phyloP scores from a whole-genome alignment of 1,140 invertebrate species.

The Chrysoperla carnea region DNA sequence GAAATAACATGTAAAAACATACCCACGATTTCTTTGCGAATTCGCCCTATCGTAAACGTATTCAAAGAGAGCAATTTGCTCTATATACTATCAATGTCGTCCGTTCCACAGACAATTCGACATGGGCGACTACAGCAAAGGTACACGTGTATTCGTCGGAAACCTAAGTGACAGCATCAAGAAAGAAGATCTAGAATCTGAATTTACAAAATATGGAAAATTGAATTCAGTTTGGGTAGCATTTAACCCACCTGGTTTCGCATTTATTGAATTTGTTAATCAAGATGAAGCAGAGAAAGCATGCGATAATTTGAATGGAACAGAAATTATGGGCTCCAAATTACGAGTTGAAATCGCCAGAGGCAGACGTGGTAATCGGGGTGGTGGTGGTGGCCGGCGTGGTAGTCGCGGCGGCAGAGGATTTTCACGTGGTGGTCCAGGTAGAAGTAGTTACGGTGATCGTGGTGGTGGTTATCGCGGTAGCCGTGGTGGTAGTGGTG shows the following conservation, averaged over 20 bases:
- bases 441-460: constrained; percentile 7
- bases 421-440: constrained; percentile 24
- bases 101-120: constrained; percentile 15
- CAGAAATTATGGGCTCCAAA: constrained; percentile 60
- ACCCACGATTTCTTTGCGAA: constrained; percentile 9
- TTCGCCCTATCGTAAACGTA: constrained; percentile 12
- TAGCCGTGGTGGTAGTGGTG: constrained; percentile 28
- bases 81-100: constrained; percentile 8
- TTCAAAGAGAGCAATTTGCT: constrained; percentile 5
- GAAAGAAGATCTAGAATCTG: constrained; percentile 77
- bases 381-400: constrained; percentile 29
- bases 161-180: constrained; percentile 66
- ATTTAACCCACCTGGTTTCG: constrained; percentile 90
- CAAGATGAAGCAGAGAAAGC: constrained; percentile 86
- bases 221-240: constrained; percentile 85
- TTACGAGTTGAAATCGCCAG: constrained; percentile 68
- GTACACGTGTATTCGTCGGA: constrained; percentile 68
- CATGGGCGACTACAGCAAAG: constrained; percentile 25
- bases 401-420: constrained; percentile 33
- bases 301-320: constrained; percentile 79
- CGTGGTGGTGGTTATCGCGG: constrained; percentile 22
- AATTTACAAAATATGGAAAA: constrained; percentile 54
- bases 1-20: background rate
- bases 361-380: constrained; percentile 38
- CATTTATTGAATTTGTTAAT: constrained; percentile 97